Conservation (phyloP, 2,888 invertebrate species). For the Microplitis deprimator region DNA sequence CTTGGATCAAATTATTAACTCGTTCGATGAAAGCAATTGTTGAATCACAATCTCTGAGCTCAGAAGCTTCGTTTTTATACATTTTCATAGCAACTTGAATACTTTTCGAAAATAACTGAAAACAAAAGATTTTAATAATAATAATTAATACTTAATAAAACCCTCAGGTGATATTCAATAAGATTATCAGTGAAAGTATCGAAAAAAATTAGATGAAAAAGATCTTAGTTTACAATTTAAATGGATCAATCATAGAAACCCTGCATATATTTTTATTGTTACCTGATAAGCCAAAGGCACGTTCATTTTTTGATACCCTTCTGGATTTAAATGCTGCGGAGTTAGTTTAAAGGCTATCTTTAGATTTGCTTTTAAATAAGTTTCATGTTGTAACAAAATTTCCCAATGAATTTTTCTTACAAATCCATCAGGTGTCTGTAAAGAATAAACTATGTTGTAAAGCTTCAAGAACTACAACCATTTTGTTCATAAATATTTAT, state of each 20-base stretch:
- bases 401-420: constrained; percentile 40
- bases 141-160: not conserved
- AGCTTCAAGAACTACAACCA: too few species aligned
- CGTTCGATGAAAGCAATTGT: constrained; percentile 40
- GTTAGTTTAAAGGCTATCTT: constrained; percentile 39
- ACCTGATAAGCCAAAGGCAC: constrained; percentile 42
- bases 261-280: too few species aligned
- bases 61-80: constrained; percentile 29
- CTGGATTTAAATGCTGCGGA: constrained; percentile 38
- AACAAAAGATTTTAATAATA: constrained; percentile 12
- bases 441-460: not conserved
- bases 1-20: constrained; percentile 40
- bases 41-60: constrained; percentile 42
- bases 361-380: constrained; percentile 16
- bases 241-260: too few species aligned
- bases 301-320: constrained; percentile 44
- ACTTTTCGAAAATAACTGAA: constrained; percentile 45
- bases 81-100: constrained; percentile 45
- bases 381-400: constrained; percentile 31
- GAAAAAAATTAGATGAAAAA: too few species aligned
- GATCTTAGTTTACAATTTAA: too few species aligned
- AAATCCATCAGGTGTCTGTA: constrained; percentile 46
- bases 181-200: too few species aligned
- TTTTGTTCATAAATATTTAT: not conserved
- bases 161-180: too few species aligned